Base-by-base conservation (phyloP, 2,797 vertebrate genomes). In the Tokudaia muenninki region DNA sequence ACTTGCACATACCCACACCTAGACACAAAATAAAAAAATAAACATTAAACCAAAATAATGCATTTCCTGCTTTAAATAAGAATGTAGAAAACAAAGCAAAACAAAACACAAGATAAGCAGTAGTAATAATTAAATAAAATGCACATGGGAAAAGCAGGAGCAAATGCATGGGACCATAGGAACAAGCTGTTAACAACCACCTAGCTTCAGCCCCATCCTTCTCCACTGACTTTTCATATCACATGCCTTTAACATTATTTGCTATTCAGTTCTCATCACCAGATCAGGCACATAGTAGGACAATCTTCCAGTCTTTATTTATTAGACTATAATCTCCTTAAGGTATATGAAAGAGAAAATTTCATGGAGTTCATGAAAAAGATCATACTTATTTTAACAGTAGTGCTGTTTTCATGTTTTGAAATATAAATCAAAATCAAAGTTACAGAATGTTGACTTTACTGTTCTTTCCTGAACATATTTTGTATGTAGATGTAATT, bases 161-260 rank as follows among this genome's bases (percentile, higher is more conserved):
- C 22, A 52, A 81, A 67, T 72, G 9, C 0, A 52, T 44, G 4
- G 10, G 21, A n/a, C 19, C 2, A 3, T 47, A 89, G 29, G 47
- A 5, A 37, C 50, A 10, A 74, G 22, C 1, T 2, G 21, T 78
- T 86, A 81, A 21, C 55, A 92, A 47, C 57, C 50, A 74, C 7
- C 4, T 14, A 47, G 0, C 11, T 17, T 16, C 0, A 37, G 5
- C 6, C 16, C 13, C 67, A 24, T 77, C 12, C 37, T 8, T 12
- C 9, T 90, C 14, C 14, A 86, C 31, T 74, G 24, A 75, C 41
- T 55, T 31, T 52, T 34, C 41, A 4, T 59, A 22, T 24, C 21
- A 22, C 2, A 47, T 81, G 44, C n/a, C 7, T 12, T 2, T 37
- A 70, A 3, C 0, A 6, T 55, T 55, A 6, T 55, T 61, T 61